Evolutionary conservation across 2,113 vertebrate species (phyloP), one percentile per base, ranked within the genome.

Genomic region (Nipponia nippon): DNA sequence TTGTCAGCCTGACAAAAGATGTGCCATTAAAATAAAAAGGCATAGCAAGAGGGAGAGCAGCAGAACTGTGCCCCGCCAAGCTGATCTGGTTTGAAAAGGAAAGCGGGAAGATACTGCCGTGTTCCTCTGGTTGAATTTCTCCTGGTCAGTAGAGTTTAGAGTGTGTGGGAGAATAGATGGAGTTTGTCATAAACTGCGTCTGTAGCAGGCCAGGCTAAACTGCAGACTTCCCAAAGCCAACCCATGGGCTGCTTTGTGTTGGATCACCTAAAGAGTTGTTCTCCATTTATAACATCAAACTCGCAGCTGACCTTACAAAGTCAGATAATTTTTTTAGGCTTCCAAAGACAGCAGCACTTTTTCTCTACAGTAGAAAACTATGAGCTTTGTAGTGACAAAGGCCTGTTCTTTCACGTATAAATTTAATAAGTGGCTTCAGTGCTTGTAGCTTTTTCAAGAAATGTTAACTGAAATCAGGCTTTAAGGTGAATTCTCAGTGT

Each of bases 1-100:
- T 95, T 95, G 82, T 96, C 87, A 85, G 66, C 73, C 79, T 92
- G 75, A 93, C 90, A 92, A 90, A 94, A 96, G 87, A 93, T 86
- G 78, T 91, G 58, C 82, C 95, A 83, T 88, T 95, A 66, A 94
- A 96, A 94, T 93, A 65, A 90, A 96, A 95, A 92, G 59, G 87
- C 93, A 59, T 72, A 72, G 84, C 91, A 93, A 72, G 66, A 90
- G 70, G 53, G 78, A 83, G 82, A 73, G 36, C 40, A 73, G 90
- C 40, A 49, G 73, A 83, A 42, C 75, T 83, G 67, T 76, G 87
- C 88, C 78, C 70, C 0, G 2, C 82, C 87, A 76, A 80, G 78
- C 61, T 90, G 84, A 56, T 86, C 84, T 83, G 70, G 53, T 85
- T 92, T 90, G 82, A 88, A 89, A 65, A 85, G 58, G 40, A 56